Evolutionary conservation across 2,113 vertebrate genomes (phyloP).

Genomic region (Mola mola): DNA sequence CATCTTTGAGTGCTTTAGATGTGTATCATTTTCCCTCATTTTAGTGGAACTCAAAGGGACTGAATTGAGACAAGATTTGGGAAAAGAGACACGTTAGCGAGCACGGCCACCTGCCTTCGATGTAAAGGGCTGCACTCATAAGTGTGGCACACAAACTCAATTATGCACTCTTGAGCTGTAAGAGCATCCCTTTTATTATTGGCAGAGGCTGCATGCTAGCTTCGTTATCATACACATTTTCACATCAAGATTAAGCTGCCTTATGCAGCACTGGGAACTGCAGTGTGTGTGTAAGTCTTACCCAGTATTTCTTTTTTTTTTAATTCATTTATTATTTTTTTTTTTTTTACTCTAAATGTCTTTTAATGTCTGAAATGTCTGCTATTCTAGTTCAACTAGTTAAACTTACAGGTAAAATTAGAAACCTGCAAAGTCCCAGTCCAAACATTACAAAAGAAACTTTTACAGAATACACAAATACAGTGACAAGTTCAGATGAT

Average conservation of each 20-base stretch:
- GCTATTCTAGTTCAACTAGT: slow-evolving; percentile 7
- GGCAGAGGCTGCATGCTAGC: slow-evolving; percentile 55
- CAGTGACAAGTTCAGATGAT: slow-evolving; percentile 46
- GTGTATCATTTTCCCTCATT: slow-evolving; percentile 74
- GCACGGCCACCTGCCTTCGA: slow-evolving; percentile 66
- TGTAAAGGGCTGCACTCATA: slow-evolving; percentile 75
- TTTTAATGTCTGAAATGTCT: slow-evolving; percentile 11
- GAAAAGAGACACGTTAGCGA: slow-evolving; percentile 49
- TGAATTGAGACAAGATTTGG: slow-evolving; percentile 59
- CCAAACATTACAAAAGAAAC: slow-evolving; percentile 42
- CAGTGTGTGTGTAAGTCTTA: slow-evolving; percentile 17
- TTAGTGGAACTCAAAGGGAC: slow-evolving; percentile 69
- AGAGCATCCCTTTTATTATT: slow-evolving; percentile 69
- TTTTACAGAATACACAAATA: slow-evolving; percentile 46
- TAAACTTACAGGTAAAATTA: slow-evolving; percentile 20
- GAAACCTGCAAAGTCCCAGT: slow-evolving; percentile 23
- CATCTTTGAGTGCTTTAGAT: slow-evolving; percentile 70
- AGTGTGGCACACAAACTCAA: slow-evolving; percentile 70
- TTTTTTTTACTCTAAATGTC: background rate
- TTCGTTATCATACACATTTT: slow-evolving; percentile 51
- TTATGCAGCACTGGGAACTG: slow-evolving; percentile 34
- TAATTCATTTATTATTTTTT: slow-evolving; percentile 1
- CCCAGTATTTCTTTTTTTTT: background rate
- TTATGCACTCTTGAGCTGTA: slow-evolving; percentile 69
- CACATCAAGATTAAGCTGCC: slow-evolving; percentile 41